Evolutionary conservation across 2,888 invertebrate genomes (phyloP).

Genomic region (Melangyna quadrimaculata): DNA sequence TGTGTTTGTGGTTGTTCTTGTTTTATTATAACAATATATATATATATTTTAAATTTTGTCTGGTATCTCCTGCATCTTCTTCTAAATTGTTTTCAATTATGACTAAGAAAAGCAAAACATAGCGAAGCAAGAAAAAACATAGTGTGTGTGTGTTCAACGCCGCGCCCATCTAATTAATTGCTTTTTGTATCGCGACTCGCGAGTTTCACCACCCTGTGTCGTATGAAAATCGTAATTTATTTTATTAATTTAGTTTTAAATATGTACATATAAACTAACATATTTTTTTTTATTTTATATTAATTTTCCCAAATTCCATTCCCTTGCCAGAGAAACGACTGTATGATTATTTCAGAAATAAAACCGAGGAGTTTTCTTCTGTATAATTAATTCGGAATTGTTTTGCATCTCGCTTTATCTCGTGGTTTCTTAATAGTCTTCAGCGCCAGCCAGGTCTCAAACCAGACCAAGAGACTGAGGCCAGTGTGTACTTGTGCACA

Average conservation of each 20-base stretch:
- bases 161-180: slow-evolving; percentile 68
- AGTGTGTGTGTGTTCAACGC: slow-evolving; percentile 65
- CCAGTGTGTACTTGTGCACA: slow-evolving; percentile 32
- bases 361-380: slow-evolving; percentile 60
- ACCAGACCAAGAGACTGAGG: slow-evolving; percentile 25
- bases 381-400: slow-evolving; percentile 70
- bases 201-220: slow-evolving; percentile 21
- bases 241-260: slow-evolving; percentile 25
- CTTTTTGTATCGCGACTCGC: slow-evolving; percentile 57
- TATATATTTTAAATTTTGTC: slow-evolving; percentile 11
- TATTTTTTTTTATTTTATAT: background rate
- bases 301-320: slow-evolving; percentile 11
- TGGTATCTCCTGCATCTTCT: slow-evolving; percentile 24
- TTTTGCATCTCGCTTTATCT: slow-evolving; percentile 60
- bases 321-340: slow-evolving; percentile 42
- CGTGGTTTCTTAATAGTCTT: slow-evolving; percentile 35
- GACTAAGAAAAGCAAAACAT: slow-evolving; percentile 52
- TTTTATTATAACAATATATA: slow-evolving; percentile 24
- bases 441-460: slow-evolving; percentile 28
- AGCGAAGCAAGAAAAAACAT: slow-evolving; percentile 39
- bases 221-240: background rate
- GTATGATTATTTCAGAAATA: slow-evolving; percentile 45
- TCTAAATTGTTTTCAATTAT: slow-evolving; percentile 34
- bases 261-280: slow-evolving; percentile 13
- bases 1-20: slow-evolving; percentile 45